These are phyloP conservation scores for Sialis fuliginosa DNA, from an alignment of 2,888 invertebrate species.

Conservation along the genomic window DNA sequence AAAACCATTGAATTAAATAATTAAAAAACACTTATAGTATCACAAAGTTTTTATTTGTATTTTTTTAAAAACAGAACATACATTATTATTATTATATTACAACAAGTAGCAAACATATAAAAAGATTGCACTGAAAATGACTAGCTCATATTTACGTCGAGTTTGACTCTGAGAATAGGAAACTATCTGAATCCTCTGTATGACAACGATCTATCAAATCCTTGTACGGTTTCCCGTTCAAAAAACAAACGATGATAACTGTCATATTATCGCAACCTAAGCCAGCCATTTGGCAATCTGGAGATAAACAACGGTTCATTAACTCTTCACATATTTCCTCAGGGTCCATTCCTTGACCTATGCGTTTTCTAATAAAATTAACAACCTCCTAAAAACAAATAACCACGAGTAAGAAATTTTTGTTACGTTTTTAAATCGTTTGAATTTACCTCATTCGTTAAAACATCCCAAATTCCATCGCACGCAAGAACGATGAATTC, in stretches of 20 bases:
- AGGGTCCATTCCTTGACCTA: constrained; percentile 71
- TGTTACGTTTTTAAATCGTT: not conserved
- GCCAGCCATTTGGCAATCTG: constrained; percentile 92
- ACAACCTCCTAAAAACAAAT: constrained; percentile 54
- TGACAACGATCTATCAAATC: constrained; percentile 15
- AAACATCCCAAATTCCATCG: constrained; percentile 98
- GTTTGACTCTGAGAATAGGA: too few species aligned
- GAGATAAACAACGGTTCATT: constrained; percentile 88
- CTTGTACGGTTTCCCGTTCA: constrained; percentile 35
- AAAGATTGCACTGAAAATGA: too few species aligned
- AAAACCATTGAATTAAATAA: too few species aligned
- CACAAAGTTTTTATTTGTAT: too few species aligned
- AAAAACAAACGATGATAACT: constrained; percentile 71
- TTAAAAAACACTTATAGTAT: too few species aligned
- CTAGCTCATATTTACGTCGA: too few species aligned
- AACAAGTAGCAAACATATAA: too few species aligned
- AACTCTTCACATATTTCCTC: constrained; percentile 92
- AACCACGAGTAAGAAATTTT: not conserved
- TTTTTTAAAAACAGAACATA: too few species aligned
- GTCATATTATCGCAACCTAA: constrained; percentile 99
- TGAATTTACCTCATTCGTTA: constrained; percentile 58
- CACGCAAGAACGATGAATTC: constrained; percentile 95
- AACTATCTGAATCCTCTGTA: too few species aligned
- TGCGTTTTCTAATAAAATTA: constrained; percentile 68
- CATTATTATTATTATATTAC: too few species aligned